Base-by-base conservation (phyloP, 2,888 invertebrate genomes). In the Machimus atricapillus region DNA sequence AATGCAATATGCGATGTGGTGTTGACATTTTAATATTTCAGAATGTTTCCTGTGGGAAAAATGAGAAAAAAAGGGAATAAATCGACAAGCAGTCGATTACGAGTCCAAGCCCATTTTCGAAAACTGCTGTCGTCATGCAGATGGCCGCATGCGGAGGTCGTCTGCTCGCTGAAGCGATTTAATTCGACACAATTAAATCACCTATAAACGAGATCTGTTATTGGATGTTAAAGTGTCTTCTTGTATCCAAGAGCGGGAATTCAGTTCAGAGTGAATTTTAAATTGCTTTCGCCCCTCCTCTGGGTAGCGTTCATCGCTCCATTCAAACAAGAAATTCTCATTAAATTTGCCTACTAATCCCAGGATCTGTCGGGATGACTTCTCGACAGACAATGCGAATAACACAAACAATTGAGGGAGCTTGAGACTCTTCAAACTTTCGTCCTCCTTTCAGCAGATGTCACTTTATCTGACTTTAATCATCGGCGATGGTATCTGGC, bases 401-500 rank as follows among this genome's bases (percentile, higher is more conserved):
- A 76, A 76, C 34, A 37, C 34, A 76, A 76, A 76, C 76, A 76
- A 76, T 76, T n/a, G 37, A 31, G 76, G n/a, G 37, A 76, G 37
- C 4, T 3, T 16, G 37, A 34, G 76, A 66, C 34, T 76, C 76
- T 76, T 76, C 76, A 76, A 76, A 76, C 34, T 76, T 76, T 76
- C 37, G 34, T 8, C 34, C 37, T 76, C 76, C 76, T n/a, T 76
- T 37, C 76, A 76, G 37, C 34, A 76, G 34, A 76, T 76, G 37
- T 76, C 76, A 76, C 76, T 76, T 76, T 37, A 76, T 76, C 76
- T 76, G 76, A 34, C 34, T 76, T 76, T 76, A 34, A 76, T 76
- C 76, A 76, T 76, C 37, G 76, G 27, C 76, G 31, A 76, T 37
- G 34, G 12, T 76, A 76, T 76, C 37, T 76, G 7, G n/a, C 76